phyloP scores from a whole-genome alignment of 2,797 vertebrate species.

The Gymnoscopelus braueri region DNA sequence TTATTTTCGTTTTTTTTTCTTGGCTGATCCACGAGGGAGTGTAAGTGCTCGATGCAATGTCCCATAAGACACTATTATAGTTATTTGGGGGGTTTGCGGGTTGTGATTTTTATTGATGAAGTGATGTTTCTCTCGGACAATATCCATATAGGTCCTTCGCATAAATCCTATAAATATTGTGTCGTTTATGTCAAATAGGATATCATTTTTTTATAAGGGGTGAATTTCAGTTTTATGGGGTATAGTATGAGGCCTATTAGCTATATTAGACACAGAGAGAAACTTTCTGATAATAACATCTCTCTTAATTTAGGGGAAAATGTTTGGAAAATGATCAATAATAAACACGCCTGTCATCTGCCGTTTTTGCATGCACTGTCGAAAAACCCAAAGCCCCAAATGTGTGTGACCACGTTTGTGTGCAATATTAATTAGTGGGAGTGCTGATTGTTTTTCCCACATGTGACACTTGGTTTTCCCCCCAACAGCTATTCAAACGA shows the following conservation, averaged over 20 bases:
- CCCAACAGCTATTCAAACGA: constrained; percentile 35
- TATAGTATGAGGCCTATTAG: too few relatives aligned
- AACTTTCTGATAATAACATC: constrained; percentile 1
- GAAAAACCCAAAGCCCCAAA: background rate
- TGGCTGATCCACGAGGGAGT: constrained; percentile 61
- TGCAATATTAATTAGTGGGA: background rate
- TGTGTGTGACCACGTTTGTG: constrained; percentile 23
- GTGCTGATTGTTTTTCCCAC: background rate
- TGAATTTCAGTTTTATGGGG: too few relatives aligned
- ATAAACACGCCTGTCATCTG: constrained; percentile 22
- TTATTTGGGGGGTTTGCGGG: constrained; percentile 58
- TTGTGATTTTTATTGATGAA: constrained; percentile 53
- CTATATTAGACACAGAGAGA: background rate
- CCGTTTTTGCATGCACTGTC: background rate
- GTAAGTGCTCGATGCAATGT: constrained; percentile 67
- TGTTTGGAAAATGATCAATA: constrained; percentile 24
- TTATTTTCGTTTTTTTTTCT: constrained; percentile 29
- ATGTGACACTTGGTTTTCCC: background rate
- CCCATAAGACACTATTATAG: constrained; percentile 61
- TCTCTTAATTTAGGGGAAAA: background rate
- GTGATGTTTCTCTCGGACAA: constrained; percentile 44
- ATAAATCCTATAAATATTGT: constrained; percentile 55
- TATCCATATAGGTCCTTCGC: constrained; percentile 17
- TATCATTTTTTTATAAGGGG: background rate
- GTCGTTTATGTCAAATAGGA: constrained; percentile 41